Evolutionary conservation across 2,888 invertebrate genomes (phyloP).

Genomic region (Julus scandinavius): DNA sequence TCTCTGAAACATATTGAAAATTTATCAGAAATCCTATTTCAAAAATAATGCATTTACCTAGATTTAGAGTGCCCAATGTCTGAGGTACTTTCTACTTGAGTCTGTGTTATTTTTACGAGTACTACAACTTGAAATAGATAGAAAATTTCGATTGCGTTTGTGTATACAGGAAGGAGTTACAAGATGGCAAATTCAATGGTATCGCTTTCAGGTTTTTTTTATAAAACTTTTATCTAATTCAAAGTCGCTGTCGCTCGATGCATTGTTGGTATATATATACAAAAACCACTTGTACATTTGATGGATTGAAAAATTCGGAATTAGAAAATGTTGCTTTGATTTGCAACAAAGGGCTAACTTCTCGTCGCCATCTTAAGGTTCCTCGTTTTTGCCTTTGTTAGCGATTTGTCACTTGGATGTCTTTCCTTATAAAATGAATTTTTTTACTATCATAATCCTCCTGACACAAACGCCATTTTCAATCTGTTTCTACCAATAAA

Average conservation of each 20-base stretch:
- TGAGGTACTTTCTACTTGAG: not conserved
- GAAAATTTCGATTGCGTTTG: conserved; percentile 25
- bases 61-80: not conserved
- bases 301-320: conserved; percentile 5
- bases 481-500: not conserved
- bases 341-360: not conserved
- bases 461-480: not conserved
- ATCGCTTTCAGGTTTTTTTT: conserved; percentile 9
- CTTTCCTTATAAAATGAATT: conserved; percentile 6
- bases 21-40: too few relatives aligned
- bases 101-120: not conserved
- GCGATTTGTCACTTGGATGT: not conserved
- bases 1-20: too few relatives aligned
- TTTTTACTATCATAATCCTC: not conserved
- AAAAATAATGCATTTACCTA: not conserved
- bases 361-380: not conserved
- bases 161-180: not conserved
- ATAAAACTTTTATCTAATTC: conserved; percentile 7
- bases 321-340: conserved; percentile 8
- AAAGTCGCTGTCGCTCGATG: not conserved
- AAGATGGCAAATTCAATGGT: not conserved
- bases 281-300: not conserved
- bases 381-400: not conserved
- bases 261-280: not conserved
- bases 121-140: not conserved